Conservation (phyloP, 2,888 invertebrate genomes). For the Catonia carolina region DNA sequence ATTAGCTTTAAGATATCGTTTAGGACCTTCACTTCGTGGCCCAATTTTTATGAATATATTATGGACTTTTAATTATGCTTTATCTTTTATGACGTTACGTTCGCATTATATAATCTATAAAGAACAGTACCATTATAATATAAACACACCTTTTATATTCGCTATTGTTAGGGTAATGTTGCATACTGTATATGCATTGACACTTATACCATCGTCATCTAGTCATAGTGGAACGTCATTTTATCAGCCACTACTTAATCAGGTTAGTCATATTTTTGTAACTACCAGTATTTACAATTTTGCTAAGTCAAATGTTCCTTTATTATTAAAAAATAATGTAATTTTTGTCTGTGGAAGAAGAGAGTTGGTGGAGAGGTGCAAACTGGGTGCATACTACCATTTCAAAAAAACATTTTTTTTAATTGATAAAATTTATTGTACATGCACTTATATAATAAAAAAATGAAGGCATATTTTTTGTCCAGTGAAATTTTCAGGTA, state of each 20-base stretch:
- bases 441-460: too few species aligned
- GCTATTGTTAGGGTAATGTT: conserved; percentile 39
- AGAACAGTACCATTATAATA: conserved; percentile 37
- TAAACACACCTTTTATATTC: conserved; percentile 40
- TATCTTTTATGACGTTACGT: conserved; percentile 62
- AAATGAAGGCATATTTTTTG: too few species aligned
- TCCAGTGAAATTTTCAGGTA: too few species aligned
- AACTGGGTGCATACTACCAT: too few species aligned
- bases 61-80: conserved; percentile 60
- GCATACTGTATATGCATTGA: conserved; percentile 34
- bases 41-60: conserved; percentile 59
- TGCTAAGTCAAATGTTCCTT: too few species aligned
- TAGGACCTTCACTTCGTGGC: conserved; percentile 47
- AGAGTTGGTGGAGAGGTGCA: too few species aligned
- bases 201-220: conserved; percentile 26
- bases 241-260: not conserved
- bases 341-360: too few species aligned
- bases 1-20: conserved; percentile 53
- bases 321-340: too few species aligned
- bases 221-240: not conserved
- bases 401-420: too few species aligned
- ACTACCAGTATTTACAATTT: too few species aligned
- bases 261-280: not conserved
- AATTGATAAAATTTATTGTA: too few species aligned
- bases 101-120: conserved; percentile 44